Base-by-base conservation (phyloP, 2,113 vertebrate genomes). In the Carassius gibelio region DNA sequence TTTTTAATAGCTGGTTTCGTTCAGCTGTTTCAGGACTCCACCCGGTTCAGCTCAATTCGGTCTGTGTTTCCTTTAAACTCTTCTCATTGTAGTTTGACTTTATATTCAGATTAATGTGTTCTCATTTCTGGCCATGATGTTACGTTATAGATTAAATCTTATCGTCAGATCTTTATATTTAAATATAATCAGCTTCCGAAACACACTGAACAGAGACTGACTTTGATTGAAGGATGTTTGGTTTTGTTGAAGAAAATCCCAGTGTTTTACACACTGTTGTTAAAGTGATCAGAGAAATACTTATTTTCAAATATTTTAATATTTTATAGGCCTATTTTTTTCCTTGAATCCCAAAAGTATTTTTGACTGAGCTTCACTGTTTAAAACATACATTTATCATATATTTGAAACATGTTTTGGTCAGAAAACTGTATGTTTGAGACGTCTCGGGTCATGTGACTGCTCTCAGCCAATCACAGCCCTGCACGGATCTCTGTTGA, bases 1-100 rank as follows among this genome's bases (percentile, higher is more conserved):
- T 71, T 84, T 84, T 86, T 82, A 83, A 88, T 84, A 88, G 85
- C 80, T 57, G 84, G 69, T 66, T 88, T 75, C 23, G 45, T 62
- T 79, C 76, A 30, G 83, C 85, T 82, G 87, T 84, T 83, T 86
- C 87, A 85, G 38, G 68, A 66, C 75, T 69, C 84, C 84, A 77
- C 84, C 87, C 81, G 13, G 23, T 8, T 74, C 19, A 0, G 72
- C 52, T 42, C 62, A 1, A n/a, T 66, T 36, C 68, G 55, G 30
- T 69, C 75, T 71, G 34, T 50, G 52, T 75, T 87, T 72, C 8
- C 7, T 5, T 76, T 64, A 59, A 82, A 82, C 17, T 50, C 57
- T 34, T 52, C 6, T 38, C 23, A 78, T 71, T 17, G 15, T 8
- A 8, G 19, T 38, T 52, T 52, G 50, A 7, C 42, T 68, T 66